These are phyloP conservation scores for Rhaphigaster nebulosa DNA, from an alignment of 2,888 invertebrate genomes.

Conservation along the genomic window DNA sequence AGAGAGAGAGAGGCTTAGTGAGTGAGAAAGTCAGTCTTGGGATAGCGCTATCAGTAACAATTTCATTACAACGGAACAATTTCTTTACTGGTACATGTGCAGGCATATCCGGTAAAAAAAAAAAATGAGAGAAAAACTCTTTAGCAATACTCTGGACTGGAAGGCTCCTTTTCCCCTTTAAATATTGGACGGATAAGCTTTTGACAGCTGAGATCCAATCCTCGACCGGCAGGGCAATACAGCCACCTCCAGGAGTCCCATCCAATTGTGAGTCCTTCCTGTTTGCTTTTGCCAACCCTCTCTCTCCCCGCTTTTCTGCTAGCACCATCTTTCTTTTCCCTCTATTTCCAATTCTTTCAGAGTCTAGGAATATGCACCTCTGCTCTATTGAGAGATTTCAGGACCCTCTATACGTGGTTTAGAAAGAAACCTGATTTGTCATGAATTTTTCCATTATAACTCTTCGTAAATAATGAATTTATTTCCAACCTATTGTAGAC, in stretches of 20 bases:
- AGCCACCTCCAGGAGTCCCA: slow-evolving; percentile 30
- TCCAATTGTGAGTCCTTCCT: slow-evolving; percentile 3
- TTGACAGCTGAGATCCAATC: slow-evolving; percentile 28
- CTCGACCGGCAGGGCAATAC: background rate
- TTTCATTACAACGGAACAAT: background rate
- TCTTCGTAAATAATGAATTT: background rate
- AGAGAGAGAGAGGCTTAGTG: too few species aligned
- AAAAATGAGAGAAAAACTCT: background rate
- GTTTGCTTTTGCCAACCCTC: slow-evolving; percentile 24
- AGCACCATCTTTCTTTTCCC: background rate
- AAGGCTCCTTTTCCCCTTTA: background rate
- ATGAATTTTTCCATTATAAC: background rate
- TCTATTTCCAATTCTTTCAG: background rate
- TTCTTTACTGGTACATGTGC: background rate
- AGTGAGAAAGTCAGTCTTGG: background rate
- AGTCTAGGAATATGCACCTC: background rate
- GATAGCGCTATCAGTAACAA: background rate
- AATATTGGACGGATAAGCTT: slow-evolving; percentile 13
- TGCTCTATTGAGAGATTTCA: background rate
- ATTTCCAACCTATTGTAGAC: background rate
- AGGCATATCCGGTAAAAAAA: background rate
- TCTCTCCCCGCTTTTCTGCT: background rate
- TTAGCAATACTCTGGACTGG: background rate
- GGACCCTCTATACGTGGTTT: background rate
- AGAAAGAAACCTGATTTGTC: background rate